Evolutionary conservation across 1,140 invertebrate genomes (phyloP), one percentile per base, ranked within the genome.

Genomic region (Zaprionus gabonicus): DNA sequence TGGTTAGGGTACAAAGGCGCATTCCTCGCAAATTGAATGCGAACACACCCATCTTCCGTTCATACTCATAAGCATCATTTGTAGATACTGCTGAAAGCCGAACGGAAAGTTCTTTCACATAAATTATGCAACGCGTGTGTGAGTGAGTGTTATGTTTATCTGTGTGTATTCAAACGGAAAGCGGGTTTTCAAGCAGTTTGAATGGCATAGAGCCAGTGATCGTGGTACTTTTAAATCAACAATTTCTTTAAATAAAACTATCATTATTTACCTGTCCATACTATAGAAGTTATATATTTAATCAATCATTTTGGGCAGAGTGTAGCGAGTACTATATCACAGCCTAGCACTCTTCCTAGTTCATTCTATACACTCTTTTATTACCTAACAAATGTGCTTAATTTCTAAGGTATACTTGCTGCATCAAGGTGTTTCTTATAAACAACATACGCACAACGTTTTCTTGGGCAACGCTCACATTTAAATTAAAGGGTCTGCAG

Each of bases 91-190:
- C 41, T 60, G 60, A 56, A 41, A 56, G 49, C 15, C 20, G 51
- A 36, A 60, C 66, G 64, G 55, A 87, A 80, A 80, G 73, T 75
- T 70, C 56, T 72, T 67, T 49, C 63, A 60, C 70, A 63, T 87
- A 70, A 87, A 86, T 86, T 86, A 87, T 87, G 72, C 80, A 77
- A 31, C 51, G n/a, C 10, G 51, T 55, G 28, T 71, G 51, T 53
- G 38, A 72, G 41, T 55, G 72, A 25, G 13, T 81, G 78, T 76
- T 79, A 72, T 67, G 59, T 82, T 79, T 82, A 76, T 85, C 59
- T 60, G 69, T 44, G 60, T 57, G 60, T 64, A 63, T 25, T 55
- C 31, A 41, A 34, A 41, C 1, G 12, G 20, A 58, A 51, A 20
- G 28, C 13, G 12, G 36, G 23, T 38, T 7, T 7, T 12, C 1